These are phyloP conservation scores for Aphrocallistes beatrix DNA, from an alignment of 37 sponge, comb jelly and placozoan species.

Conservation along the genomic window DNA sequence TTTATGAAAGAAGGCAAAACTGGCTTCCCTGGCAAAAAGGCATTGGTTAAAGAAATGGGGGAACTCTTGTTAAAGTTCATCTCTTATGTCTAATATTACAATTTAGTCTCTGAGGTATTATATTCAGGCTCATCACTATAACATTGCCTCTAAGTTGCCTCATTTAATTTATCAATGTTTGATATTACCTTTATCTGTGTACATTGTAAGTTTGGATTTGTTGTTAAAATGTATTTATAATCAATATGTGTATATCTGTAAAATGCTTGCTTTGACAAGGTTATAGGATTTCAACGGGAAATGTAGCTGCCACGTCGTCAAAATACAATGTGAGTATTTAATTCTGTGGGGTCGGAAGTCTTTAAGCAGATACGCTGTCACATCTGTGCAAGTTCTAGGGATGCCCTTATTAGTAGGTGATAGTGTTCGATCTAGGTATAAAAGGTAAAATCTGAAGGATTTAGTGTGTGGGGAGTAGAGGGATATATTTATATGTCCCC, in stretches of 20 bases:
- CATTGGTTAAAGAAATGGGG: background rate
- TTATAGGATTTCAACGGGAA: too few species aligned
- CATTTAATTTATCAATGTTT: background rate
- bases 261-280: too few species aligned
- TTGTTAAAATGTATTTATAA: background rate
- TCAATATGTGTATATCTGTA: background rate
- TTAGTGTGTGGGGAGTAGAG: too few species aligned
- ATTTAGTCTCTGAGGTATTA: background rate
- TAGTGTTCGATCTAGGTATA: too few species aligned
- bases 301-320: too few species aligned
- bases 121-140: background rate
- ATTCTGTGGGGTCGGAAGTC: too few species aligned
- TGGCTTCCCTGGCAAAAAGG: background rate
- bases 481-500: too few species aligned
- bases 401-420: too few species aligned
- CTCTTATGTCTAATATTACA: background rate
- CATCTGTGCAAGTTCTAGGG: too few species aligned
- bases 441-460: too few species aligned
- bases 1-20: background rate
- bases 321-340: too few species aligned
- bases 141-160: background rate
- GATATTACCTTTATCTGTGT: background rate
- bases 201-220: background rate
- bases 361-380: too few species aligned
- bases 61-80: background rate